Evolutionary conservation across 2,113 vertebrate species (phyloP).

Genomic region (Aplodontia rufa): DNA sequence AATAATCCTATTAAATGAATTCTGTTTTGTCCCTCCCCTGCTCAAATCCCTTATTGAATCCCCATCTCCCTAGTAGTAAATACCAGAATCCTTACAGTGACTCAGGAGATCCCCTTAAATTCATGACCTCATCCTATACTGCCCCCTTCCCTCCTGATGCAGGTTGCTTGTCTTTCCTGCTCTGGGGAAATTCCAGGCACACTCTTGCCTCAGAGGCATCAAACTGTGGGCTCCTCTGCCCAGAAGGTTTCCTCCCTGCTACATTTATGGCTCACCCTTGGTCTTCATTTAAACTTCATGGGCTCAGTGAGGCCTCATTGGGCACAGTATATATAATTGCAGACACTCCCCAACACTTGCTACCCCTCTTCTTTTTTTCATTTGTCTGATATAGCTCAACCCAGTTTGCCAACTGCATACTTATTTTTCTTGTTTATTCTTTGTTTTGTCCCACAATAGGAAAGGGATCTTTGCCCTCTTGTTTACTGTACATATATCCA

Average conservation of each 20-base stretch:
- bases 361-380: not conserved
- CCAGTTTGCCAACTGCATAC: not conserved
- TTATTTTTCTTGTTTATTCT: conserved; percentile 24
- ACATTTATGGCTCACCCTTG: not conserved
- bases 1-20: not conserved
- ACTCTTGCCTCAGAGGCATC: not conserved
- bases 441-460: not conserved
- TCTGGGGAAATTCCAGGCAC: not conserved
- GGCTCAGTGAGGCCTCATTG: not conserved
- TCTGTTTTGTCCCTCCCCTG: not conserved
- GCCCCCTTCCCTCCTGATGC: not conserved
- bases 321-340: not conserved
- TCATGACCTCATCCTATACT: not conserved
- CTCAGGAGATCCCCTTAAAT: not conserved
- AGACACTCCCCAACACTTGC: not conserved
- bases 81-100: not conserved
- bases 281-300: not conserved
- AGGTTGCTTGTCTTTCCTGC: not conserved
- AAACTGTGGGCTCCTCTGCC: not conserved
- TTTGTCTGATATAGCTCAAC: not conserved
- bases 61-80: not conserved
- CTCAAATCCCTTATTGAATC: not conserved
- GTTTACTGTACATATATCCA: not conserved
- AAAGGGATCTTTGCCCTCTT: conserved; percentile 22
- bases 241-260: not conserved